Evolutionary conservation across 2,797 vertebrate genomes (phyloP).

Genomic region (Epinephelus coioides): DNA sequence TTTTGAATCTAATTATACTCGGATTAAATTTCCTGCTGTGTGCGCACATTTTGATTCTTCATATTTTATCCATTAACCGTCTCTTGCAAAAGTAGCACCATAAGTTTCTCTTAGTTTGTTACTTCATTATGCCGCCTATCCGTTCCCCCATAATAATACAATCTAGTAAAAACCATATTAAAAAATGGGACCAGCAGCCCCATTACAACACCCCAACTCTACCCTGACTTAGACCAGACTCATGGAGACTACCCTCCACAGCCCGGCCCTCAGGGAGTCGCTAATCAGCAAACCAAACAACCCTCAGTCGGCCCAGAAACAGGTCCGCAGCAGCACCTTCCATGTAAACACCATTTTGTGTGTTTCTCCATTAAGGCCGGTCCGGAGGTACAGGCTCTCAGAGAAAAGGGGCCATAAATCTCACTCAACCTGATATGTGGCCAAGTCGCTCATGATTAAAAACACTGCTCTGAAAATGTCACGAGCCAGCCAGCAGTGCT

Average conservation of each 20-base stretch:
- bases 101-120: background rate
- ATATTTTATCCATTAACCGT: background rate
- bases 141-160: background rate
- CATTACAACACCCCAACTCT: slow-evolving; percentile 4
- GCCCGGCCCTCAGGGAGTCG: slow-evolving; percentile 50
- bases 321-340: slow-evolving; percentile 62
- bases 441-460: slow-evolving; percentile 74
- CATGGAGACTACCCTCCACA: slow-evolving; percentile 25
- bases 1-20: background rate
- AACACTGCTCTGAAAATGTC: slow-evolving; percentile 49
- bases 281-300: slow-evolving; percentile 84
- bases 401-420: slow-evolving; percentile 74
- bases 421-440: slow-evolving; percentile 63
- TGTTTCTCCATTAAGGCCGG: slow-evolving; percentile 59
- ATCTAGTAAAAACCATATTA: background rate
- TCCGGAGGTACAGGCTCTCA: slow-evolving; percentile 55
- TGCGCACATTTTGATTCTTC: background rate
- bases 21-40: background rate
- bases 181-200: background rate
- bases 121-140: background rate
- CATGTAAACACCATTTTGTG: slow-evolving; percentile 74
- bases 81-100: background rate
- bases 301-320: slow-evolving; percentile 42
- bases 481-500: slow-evolving; percentile 38
- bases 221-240: slow-evolving; percentile 40